phyloP scores from a whole-genome alignment of 1,140 invertebrate genomes.

The Bombus pyrosoma region DNA sequence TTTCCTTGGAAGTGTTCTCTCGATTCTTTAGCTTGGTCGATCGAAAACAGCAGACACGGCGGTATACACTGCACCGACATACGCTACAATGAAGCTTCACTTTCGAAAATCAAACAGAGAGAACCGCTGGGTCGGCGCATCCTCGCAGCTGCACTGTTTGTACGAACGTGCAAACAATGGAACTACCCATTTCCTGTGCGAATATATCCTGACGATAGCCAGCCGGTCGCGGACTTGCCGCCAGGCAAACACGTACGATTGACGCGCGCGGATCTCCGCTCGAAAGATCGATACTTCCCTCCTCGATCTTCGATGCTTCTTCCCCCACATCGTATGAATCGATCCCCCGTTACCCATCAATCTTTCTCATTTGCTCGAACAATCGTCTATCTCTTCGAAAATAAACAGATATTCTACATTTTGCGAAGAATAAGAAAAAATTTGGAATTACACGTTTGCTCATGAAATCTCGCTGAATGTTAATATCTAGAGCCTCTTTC shows the following conservation, averaged over 20 bases:
- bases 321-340: background rate
- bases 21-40: slow-evolving; percentile 45
- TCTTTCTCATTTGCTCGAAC: slow-evolving; percentile 2
- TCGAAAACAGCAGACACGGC: slow-evolving; percentile 16
- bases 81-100: slow-evolving; percentile 73
- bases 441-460: background rate
- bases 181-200: slow-evolving; percentile 74
- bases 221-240: slow-evolving; percentile 71
- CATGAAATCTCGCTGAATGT: too few species aligned
- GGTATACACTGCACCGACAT: slow-evolving; percentile 43
- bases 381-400: background rate
- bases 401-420: background rate
- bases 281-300: slow-evolving; percentile 47
- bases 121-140: slow-evolving; percentile 60
- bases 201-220: slow-evolving; percentile 76
- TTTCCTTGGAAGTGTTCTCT: slow-evolving; percentile 24
- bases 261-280: slow-evolving; percentile 35
- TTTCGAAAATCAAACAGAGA: slow-evolving; percentile 80
- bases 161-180: slow-evolving; percentile 77
- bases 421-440: background rate
- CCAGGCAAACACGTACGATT: slow-evolving; percentile 64
- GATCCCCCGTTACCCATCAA: background rate
- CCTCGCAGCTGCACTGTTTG: slow-evolving; percentile 75
- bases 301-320: slow-evolving; percentile 72
- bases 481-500: too few species aligned